These are phyloP conservation scores for Clupea harengus DNA, from an alignment of 2,113 vertebrate species.

Conservation along the genomic window DNA sequence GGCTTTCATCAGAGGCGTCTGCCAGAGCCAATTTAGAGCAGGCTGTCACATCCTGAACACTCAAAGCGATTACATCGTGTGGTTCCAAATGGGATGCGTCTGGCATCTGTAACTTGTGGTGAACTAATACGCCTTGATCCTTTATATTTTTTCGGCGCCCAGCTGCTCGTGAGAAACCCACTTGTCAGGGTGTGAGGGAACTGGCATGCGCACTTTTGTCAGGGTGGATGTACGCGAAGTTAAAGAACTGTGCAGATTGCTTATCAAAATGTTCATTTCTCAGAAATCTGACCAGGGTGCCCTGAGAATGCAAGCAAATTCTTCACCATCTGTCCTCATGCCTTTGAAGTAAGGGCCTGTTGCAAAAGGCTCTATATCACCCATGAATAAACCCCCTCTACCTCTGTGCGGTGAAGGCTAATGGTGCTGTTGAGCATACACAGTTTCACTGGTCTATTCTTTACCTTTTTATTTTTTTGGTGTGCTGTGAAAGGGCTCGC, in stretches of 20 bases:
- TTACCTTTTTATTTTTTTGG: slow-evolving; percentile 5
- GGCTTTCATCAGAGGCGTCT: neutral
- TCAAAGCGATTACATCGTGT: neutral
- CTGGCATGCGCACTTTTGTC: neutral
- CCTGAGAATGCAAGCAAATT: neutral
- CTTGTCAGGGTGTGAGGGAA: neutral
- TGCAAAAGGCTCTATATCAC: neutral
- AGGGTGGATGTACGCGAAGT: neutral
- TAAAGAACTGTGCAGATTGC: neutral
- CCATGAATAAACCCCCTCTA: neutral
- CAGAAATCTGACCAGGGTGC: neutral
- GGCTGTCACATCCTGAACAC: neutral
- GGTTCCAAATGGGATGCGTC: neutral
- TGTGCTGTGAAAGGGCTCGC: slow-evolving; percentile 16
- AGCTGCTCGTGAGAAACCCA: neutral
- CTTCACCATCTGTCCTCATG: neutral
- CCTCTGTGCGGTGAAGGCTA: neutral
- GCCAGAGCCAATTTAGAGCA: neutral
- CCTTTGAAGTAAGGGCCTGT: neutral
- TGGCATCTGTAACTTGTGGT: neutral
- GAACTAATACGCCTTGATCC: neutral
- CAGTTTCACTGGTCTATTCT: neutral
- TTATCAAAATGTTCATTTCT: neutral
- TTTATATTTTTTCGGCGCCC: neutral
- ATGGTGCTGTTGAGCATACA: neutral